These are phyloP conservation scores for Diarsia mendica DNA, from an alignment of 2,888 invertebrate species.

Conservation along the genomic window DNA sequence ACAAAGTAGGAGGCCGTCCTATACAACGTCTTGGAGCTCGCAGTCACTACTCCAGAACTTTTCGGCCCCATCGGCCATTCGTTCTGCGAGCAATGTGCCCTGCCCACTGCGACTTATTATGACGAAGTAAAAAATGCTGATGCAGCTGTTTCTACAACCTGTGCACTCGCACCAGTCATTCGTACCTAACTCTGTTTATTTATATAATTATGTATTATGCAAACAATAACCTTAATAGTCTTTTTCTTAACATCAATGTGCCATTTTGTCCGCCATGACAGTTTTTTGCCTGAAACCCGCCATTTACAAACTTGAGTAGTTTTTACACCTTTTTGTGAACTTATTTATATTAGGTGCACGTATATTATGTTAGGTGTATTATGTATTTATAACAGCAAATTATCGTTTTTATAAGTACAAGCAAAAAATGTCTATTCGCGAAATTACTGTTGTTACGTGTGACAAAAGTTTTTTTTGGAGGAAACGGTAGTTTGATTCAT, in stretches of 20 bases:
- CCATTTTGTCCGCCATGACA: slow-evolving; percentile 15
- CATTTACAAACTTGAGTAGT: slow-evolving; percentile 19
- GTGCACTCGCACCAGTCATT: background rate
- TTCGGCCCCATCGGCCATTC: no score
- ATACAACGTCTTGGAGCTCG: no score
- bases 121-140: no score
- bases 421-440: slow-evolving; percentile 6
- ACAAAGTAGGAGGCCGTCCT: no score
- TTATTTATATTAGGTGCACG: slow-evolving; percentile 12
- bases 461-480: slow-evolving; percentile 7
- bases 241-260: background rate
- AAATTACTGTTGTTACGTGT: slow-evolving; percentile 18
- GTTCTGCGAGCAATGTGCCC: no score
- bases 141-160: background rate
- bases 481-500: slow-evolving; percentile 3
- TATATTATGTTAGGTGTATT: slow-evolving; percentile 6
- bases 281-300: slow-evolving; percentile 30
- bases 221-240: background rate
- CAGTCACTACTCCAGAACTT: no score
- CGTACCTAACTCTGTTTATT: background rate
- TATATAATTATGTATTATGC: background rate
- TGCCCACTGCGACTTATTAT: no score
- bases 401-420: slow-evolving; percentile 25
- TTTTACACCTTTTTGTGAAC: slow-evolving; percentile 28
- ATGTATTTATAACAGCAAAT: slow-evolving; percentile 47